A percentile compares a stretch with the other conserved stretches of the same genome.
These are phyloP conservation scores for Sardina pilchardus DNA, from an alignment of 2,113 vertebrate genomes.

Conservation along the genomic window DNA sequence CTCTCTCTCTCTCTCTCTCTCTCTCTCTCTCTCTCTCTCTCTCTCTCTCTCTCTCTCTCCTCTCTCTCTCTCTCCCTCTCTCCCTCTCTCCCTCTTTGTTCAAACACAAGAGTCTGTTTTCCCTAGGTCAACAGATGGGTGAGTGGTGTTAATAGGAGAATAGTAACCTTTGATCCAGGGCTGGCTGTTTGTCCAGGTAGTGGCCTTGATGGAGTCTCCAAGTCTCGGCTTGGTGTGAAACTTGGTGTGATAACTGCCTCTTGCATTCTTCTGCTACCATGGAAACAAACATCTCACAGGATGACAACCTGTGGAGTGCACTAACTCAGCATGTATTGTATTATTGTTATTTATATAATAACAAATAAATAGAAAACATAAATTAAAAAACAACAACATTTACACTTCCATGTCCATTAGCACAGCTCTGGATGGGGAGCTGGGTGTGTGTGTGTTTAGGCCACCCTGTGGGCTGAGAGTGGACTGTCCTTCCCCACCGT, in stretches of 20 bases:
- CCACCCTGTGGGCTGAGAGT: too few relatives aligned
- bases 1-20: not conserved
- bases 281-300: conserved; percentile 13
- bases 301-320: not conserved
- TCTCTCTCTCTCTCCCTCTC: too few relatives aligned
- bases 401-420: not conserved
- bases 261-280: conserved; percentile 4
- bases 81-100: not conserved
- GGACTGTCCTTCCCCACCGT: conserved; percentile 11
- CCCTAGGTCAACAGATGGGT: not conserved
- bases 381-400: not conserved
- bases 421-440: not conserved
- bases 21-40: not conserved
- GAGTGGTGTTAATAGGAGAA: not conserved
- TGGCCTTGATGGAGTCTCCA: conserved; percentile 26
- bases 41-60: not conserved
- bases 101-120: not conserved
- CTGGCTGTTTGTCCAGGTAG: conserved; percentile 21
- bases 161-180: conserved; percentile 6
- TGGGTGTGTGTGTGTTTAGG: not conserved
- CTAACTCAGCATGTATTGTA: not conserved
- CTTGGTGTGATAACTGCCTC: not conserved
- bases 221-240: conserved; percentile 9
- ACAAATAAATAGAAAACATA: too few relatives aligned
- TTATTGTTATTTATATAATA: too few relatives aligned